Evolutionary conservation across 1,140 invertebrate species (phyloP), one percentile per base, ranked within the genome.

Genomic region (Aphaenogaster floridana): DNA sequence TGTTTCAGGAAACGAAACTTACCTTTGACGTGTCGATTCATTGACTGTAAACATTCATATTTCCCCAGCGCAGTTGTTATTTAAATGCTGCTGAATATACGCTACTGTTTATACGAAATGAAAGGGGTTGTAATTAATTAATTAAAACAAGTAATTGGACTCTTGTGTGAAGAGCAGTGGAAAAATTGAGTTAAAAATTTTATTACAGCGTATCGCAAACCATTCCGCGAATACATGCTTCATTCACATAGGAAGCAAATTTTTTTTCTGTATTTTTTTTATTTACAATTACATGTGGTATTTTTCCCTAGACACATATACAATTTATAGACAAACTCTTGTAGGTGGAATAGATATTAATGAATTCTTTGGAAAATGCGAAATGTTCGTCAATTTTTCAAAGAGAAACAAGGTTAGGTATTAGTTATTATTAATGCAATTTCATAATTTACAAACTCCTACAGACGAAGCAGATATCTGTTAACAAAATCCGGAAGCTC

Each of bases 101-200:
- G 28, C 36, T 42, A 52, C 13, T 5, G 21, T 68, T 45, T 52
- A 69, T 9, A 21, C 59, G 48, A 64, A 69, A 83, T 17, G 68
- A 74, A 42, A 57, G 17, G 34, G 48, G 15, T 1, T 3, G 1
- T 88, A 85, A 89, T 88, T 72, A 77, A 34, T 17, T 63, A 85
- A 77, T 61, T 61, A 84, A 85, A 84, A 52, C 57, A 36, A 78
- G 17, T 52, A 74, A 88, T 84, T 84, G 45, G 11, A 64, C n/a
- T 39, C 64, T 77, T 68, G 45, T 28, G 15, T n/a, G 1, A 50
- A 63, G 0, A 0, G 15, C 45, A n/a, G 15, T 15, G n/a, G n/a
- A 59, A n/a, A 68, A 45, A 74, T 21, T 52, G 59, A 86, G 80
- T 87, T 64, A 66, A 52, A 57, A 57, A 42, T 86, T 66, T 86